These are phyloP conservation scores for Pristionchus exspectatus DNA, from an alignment of 2,888 invertebrate species.

Conservation along the genomic window DNA sequence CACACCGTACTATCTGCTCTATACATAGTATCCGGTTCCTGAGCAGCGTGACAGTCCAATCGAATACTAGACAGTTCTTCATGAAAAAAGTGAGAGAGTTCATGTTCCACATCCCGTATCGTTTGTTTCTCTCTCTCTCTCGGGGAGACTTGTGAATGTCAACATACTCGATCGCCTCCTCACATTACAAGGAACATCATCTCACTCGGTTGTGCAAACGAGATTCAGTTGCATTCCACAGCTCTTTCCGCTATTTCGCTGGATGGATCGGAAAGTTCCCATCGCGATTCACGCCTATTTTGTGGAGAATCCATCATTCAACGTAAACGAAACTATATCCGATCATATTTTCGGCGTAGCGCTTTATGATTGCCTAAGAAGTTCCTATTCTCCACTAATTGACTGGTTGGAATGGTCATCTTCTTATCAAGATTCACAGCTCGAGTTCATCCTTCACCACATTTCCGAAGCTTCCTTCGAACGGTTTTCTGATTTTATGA, in stretches of 20 bases:
- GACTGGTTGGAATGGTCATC: neutral
- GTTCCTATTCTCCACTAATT: neutral
- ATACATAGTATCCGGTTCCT: no score
- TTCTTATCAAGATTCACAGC: neutral
- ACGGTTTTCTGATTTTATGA: neutral
- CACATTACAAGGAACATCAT: slow-evolving; percentile 33
- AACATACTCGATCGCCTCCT: neutral
- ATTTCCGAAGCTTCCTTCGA: neutral
- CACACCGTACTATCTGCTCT: no score
- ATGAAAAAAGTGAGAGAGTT: no score
- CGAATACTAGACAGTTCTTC: no score
- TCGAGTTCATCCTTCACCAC: neutral
- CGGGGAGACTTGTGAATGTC: neutral
- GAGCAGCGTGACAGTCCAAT: no score
- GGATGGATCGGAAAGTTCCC: neutral
- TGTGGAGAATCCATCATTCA: neutral
- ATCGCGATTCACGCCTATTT: neutral
- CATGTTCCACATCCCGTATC: neutral
- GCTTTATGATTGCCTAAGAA: no score
- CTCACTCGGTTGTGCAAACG: slow-evolving; percentile 23
- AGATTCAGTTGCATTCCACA: slow-evolving; percentile 1
- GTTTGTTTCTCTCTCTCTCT: neutral
- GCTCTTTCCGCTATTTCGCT: neutral
- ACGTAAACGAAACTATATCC: neutral
- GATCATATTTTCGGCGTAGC: no score